phyloP scores from a whole-genome alignment of 2,888 invertebrate species.

The Artemia sinica region DNA sequence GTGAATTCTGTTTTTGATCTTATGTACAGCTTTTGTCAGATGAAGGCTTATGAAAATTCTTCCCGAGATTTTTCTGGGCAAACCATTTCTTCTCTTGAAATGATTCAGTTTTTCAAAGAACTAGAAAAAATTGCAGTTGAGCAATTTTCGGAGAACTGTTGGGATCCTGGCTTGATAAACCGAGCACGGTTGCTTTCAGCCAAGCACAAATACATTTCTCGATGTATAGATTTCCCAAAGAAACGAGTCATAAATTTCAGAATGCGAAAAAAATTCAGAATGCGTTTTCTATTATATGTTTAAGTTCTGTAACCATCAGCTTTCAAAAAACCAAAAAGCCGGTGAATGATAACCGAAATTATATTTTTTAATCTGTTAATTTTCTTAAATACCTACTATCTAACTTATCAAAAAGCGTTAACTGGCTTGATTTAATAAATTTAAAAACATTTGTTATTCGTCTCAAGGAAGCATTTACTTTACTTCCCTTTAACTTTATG shows the following conservation, averaged over 20 bases:
- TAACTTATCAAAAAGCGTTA: too few species aligned
- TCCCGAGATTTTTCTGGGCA: background rate
- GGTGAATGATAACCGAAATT: background rate
- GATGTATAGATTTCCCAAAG: slow-evolving; percentile 1
- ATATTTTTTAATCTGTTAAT: background rate
- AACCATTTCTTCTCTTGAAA: background rate
- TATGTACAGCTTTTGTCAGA: background rate
- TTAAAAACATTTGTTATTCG: too few species aligned
- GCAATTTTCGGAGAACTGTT: background rate
- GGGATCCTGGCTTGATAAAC: background rate
- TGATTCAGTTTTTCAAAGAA: background rate
- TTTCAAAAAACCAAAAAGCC: background rate
- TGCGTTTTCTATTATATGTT: background rate
- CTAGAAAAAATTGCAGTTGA: background rate
- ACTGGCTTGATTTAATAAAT: too few species aligned
- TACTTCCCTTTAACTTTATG: too few species aligned
- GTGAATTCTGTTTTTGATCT: background rate
- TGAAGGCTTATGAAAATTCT: background rate
- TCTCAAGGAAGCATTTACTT: too few species aligned
- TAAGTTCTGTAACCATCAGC: background rate
- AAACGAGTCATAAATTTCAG: background rate
- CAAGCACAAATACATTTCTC: background rate
- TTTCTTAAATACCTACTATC: too few species aligned
- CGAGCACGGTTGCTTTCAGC: background rate
- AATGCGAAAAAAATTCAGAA: too few species aligned